Evolutionary conservation across 2,113 vertebrate species (phyloP).

Genomic region (Elachura formosa): DNA sequence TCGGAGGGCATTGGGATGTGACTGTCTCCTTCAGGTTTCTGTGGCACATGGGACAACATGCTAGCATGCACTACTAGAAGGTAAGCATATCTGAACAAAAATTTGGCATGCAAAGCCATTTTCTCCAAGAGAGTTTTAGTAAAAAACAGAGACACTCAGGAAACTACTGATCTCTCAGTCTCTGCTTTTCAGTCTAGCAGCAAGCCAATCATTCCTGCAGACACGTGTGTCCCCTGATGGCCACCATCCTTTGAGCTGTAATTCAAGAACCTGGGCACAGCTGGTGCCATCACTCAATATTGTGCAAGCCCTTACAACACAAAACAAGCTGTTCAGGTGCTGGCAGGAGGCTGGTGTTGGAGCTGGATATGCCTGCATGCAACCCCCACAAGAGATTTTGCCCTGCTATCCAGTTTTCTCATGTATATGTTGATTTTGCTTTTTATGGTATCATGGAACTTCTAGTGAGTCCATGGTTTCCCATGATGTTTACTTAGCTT

Average conservation of each 20-base stretch:
- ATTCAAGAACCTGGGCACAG: conserved; percentile 9
- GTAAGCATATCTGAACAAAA: background rate
- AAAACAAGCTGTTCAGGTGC: background rate
- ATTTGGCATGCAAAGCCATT: background rate
- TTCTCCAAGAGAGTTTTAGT: background rate
- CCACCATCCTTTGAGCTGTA: background rate
- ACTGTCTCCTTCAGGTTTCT: background rate
- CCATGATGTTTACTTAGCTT: background rate
- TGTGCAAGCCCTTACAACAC: background rate
- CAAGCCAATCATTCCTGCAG: background rate
- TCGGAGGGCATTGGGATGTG: background rate
- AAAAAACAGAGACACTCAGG: background rate
- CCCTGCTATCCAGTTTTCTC: background rate
- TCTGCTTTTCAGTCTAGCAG: background rate
- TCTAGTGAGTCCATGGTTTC: background rate
- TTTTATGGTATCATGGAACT: background rate
- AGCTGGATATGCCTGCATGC: background rate
- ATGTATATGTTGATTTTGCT: background rate
- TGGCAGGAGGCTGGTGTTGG: background rate
- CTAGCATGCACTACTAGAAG: background rate
- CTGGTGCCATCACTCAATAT: conserved; percentile 28
- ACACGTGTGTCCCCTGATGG: background rate
- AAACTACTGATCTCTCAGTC: background rate
- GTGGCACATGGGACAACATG: background rate
- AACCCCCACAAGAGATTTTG: background rate